Evolutionary conservation across 2,888 invertebrate genomes (phyloP), one percentile per base, ranked within the genome.

Genomic region (Trichacis sp.): DNA sequence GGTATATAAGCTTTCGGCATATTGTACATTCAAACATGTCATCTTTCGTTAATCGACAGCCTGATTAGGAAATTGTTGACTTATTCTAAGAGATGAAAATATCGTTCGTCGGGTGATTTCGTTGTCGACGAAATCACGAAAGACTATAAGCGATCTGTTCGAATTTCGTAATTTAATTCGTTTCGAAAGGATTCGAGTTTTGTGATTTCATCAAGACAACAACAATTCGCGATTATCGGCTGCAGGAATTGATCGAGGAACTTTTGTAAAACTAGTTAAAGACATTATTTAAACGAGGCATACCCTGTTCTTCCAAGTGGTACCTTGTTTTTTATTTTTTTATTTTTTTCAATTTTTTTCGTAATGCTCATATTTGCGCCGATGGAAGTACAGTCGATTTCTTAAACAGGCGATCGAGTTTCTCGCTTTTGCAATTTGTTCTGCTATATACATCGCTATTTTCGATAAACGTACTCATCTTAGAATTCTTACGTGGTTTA

Each of bases 1-100:
- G 73, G 76, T 77, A 69, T n/a, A n/a, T 76, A 77, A 77, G 77
- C 77, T 76, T 33, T 76, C 66, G 70, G 70, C 69, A 67, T 33
- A 33, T 74, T 69, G 68, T 65, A 68, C 30, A 42, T 73, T 70
- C 69, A 68, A 17, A 62, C 51, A 75, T 71, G 72, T 24, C 8
- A 73, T 74, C 59, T 72, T 73, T 18, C 67, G 64, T 67, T 71
- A 68, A 53, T 73, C 73, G 74, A 78, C 71, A 53, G 76, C 72
- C 77, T 74, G 74, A 63, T 76, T 73, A 76, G 64, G 77, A 77
- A 77, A 75, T 54, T 58, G 67, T 52, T 38, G 42, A n/a, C n/a
- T 8, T 36, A 14, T 15, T 24, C 42, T 58, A 48, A 14, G 12
- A 54, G 19, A 30, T 0, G n/a, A 17, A 29, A 43, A n/a, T 17